Base-by-base conservation (phyloP, 1,140 invertebrate species). In the Piezodorus guildinii region DNA sequence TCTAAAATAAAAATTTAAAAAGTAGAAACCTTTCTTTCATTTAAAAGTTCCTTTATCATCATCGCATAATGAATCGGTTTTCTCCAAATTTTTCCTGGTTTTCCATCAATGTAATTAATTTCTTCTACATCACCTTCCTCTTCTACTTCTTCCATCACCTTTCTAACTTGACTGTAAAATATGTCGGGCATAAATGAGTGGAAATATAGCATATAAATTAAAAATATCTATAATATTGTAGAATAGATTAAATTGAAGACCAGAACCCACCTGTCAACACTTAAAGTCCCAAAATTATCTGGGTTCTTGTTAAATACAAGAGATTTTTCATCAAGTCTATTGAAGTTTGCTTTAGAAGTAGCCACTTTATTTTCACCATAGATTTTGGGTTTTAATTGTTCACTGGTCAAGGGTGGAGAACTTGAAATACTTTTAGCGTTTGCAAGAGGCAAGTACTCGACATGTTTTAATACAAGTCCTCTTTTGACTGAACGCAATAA, bases 31-130 rank as follows among this genome's bases (percentile, higher is more conserved):
- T 68, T 66, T n/a, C 66, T 66, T 49, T 68, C 45, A 19, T 64
- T 63, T 17, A 70, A 30, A 17, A 66, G 62, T 39, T 66, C 44
- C 62, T 68, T 66, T 2, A 70, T 70, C 21, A 70, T 66, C 34
- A 59, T 66, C 3, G 46, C 62, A 60, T 70, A 70, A 21, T 69
- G 62, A 61, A 46, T 46, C 15, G 68, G 52, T 21, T 60, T 60
- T 21, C 66, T 45, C 46, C 67, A 19, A n/a, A 51, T 69, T 63
- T 69, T 68, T 34, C 66, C 54, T 51, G 66, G 67, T 16, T 43
- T 43, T 62, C 66, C 66, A 46, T 69, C 62, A 14, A 65, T 12
- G 45, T 60, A 64, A 25, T 62, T 44, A 46, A 51, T 66, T 60
- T 66, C 60, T 45, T 56, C 60, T 45, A 62, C 49, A 54, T 69